A percentile compares a stretch with the other conserved stretches of the same genome.
phyloP scores from a whole-genome alignment of 2,113 vertebrate species.

The Nanorana parkeri region DNA sequence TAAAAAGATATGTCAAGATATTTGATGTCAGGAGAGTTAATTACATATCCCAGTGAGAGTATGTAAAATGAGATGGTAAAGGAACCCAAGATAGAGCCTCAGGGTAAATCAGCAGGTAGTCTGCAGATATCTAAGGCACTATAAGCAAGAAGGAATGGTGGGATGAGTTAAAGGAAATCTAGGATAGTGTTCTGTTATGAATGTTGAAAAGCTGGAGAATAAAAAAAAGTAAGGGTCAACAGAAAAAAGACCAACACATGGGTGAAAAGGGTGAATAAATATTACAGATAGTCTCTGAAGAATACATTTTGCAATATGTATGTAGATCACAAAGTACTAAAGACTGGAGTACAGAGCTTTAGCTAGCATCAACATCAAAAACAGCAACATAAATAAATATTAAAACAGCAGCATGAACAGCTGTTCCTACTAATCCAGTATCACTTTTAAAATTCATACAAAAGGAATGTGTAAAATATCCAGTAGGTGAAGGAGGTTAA shows the following conservation, averaged over 20 bases:
- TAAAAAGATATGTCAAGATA: slow-evolving; percentile 42
- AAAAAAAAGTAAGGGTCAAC: slow-evolving; percentile 29
- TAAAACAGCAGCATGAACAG: slow-evolving; percentile 13
- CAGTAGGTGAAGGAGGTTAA: slow-evolving; percentile 30
- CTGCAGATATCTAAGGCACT: slow-evolving; percentile 16
- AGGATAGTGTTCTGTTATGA: slow-evolving; percentile 41
- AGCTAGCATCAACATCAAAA: slow-evolving; percentile 20
- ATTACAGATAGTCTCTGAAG: slow-evolving; percentile 37
- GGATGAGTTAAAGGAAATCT: slow-evolving; percentile 39
- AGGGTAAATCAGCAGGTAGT: slow-evolving; percentile 54
- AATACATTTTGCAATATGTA: slow-evolving; percentile 45
- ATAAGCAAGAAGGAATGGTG: slow-evolving; percentile 40
- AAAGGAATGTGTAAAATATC: slow-evolving; percentile 17
- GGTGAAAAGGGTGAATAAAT: slow-evolving; percentile 41
- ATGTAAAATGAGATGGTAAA: slow-evolving; percentile 45
- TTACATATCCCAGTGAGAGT: slow-evolving; percentile 53
- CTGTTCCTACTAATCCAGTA: slow-evolving; percentile 13
- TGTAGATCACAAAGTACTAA: slow-evolving; percentile 38
- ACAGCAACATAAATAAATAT: slow-evolving; percentile 36
- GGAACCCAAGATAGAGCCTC: slow-evolving; percentile 44
- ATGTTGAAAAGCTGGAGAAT: slow-evolving; percentile 45
- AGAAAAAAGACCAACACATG: slow-evolving; percentile 31
- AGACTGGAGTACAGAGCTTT: background rate
- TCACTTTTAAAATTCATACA: slow-evolving; percentile 39
- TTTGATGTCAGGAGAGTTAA: slow-evolving; percentile 55